Conservation (phyloP, 2,113 vertebrate genomes). For the Neotragus moschatus region DNA sequence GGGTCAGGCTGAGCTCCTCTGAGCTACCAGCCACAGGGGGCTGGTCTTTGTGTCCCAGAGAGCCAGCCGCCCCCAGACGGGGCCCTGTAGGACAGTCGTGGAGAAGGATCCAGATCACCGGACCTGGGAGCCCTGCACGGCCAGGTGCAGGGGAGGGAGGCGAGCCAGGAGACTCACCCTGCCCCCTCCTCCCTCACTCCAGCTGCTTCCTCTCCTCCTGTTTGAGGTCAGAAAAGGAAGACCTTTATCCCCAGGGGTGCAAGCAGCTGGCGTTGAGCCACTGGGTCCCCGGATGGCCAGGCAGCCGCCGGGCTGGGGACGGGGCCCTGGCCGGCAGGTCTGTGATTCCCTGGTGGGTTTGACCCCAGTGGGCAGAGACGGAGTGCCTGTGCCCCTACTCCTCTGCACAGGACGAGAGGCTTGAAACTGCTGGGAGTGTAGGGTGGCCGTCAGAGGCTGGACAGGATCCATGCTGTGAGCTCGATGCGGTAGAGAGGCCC, state of each 20-base stretch:
- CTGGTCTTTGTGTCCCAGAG: not conserved
- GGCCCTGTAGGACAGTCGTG: not conserved
- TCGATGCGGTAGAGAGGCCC: not conserved
- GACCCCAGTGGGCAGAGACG: not conserved
- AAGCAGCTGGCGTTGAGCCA: not conserved
- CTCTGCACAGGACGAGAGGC: not conserved
- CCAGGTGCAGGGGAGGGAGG: not conserved
- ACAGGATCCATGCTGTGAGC: rapidly evolving
- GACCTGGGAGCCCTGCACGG: not conserved
- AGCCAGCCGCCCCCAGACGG: not conserved
- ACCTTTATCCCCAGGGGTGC: not conserved
- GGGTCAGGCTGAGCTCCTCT: not conserved
- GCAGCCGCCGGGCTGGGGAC: no score
- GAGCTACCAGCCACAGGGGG: not conserved
- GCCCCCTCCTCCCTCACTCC: not conserved
- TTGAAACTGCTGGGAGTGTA: not conserved
- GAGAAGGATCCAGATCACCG: not conserved
- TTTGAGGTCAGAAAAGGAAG: not conserved
- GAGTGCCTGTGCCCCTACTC: not conserved
- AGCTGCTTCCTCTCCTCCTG: not conserved
- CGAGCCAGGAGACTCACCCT: rapidly evolving
- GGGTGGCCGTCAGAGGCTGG: rapidly evolving
- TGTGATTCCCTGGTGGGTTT: not conserved
- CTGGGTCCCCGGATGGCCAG: not conserved
- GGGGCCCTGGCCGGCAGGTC: not conserved